phyloP scores from a whole-genome alignment of 2,888 invertebrate species.

The Andrena dorsata region DNA sequence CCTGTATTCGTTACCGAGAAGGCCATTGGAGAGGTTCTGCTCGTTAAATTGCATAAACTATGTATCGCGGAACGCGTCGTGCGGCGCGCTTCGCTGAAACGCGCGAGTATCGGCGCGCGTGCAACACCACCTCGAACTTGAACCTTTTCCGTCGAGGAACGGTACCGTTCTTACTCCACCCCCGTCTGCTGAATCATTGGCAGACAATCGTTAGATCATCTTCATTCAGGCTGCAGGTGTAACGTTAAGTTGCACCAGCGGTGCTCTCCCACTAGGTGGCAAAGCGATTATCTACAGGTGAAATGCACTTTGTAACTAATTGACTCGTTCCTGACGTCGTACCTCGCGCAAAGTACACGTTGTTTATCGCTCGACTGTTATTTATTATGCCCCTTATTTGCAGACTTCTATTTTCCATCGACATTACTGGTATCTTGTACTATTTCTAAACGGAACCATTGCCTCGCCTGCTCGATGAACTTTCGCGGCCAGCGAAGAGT shows the following conservation, averaged over 20 bases:
- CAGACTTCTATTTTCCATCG: neutral
- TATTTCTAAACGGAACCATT: neutral
- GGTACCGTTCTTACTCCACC: neutral
- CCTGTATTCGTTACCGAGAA: constrained; percentile 27
- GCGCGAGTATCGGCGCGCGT: neutral
- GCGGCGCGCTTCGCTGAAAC: neutral
- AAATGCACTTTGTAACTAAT: neutral
- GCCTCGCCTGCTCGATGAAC: no score
- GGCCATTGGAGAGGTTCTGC: constrained; percentile 19
- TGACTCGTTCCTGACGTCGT: constrained; percentile 12
- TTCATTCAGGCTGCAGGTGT: neutral
- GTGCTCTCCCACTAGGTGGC: no score
- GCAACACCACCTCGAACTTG: constrained; percentile 20
- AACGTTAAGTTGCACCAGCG: no score
- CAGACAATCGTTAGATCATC: neutral
- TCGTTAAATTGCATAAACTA: constrained; percentile 45
- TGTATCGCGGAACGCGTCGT: constrained; percentile 17
- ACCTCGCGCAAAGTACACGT: neutral
- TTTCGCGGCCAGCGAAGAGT: no score
- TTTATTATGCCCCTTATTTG: neutral
- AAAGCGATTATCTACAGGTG: neutral
- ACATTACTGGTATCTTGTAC: neutral
- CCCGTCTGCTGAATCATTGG: neutral
- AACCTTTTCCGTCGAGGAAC: constrained; percentile 6
- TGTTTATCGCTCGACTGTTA: constrained; percentile 3